These are phyloP conservation scores for Trachemys scripta DNA, from an alignment of 2,113 vertebrate species.

Conservation along the genomic window DNA sequence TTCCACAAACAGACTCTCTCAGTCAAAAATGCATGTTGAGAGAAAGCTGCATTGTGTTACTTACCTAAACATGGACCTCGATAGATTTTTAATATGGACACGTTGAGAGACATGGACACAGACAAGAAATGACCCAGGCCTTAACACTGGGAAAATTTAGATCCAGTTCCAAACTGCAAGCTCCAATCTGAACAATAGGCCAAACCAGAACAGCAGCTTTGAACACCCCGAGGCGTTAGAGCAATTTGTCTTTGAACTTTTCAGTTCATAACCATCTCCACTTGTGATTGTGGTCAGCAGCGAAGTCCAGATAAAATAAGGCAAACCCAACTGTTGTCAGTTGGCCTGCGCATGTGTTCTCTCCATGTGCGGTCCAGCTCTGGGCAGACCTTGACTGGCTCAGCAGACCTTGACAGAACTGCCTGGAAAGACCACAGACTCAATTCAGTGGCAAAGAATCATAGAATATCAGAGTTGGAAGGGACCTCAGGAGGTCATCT, in stretches of 20 bases:
- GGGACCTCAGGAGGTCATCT: no score
- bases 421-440: neutral
- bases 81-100: neutral
- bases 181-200: fast-evolving
- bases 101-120: neutral
- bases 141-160: fast-evolving
- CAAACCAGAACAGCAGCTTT: neutral
- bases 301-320: neutral
- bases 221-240: neutral
- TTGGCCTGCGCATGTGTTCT: neutral
- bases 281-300: neutral
- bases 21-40: fast-evolving
- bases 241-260: neutral
- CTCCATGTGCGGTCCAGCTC: neutral
- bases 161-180: neutral
- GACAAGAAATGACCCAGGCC: neutral
- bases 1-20: fast-evolving
- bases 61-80: neutral
- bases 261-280: neutral
- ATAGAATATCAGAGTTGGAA: no score
- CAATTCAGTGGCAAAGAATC: neutral
- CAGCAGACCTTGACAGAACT: neutral
- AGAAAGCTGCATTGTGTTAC: neutral
- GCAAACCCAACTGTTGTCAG: neutral
- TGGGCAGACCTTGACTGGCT: neutral